Percentiles rank a stretch among this genome's conserved stretches.
These are phyloP conservation scores for Samia ricini DNA, from an alignment of 1,140 invertebrate genomes.

Conservation along the genomic window DNA sequence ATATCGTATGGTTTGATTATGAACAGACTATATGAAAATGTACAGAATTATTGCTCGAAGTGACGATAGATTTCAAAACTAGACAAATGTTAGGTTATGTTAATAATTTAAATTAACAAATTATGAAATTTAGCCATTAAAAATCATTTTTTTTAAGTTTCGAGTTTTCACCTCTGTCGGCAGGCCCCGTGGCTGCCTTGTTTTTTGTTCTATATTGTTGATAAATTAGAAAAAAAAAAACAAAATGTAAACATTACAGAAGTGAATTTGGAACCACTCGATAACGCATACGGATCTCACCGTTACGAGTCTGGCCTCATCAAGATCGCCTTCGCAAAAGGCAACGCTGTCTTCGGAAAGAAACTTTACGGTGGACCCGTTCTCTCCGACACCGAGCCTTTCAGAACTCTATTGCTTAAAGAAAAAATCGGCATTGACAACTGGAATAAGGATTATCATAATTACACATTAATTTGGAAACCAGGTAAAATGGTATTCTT, in stretches of 20 bases:
- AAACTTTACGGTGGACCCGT: conserved; percentile 64
- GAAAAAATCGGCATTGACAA: conserved; percentile 61
- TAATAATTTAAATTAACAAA: no score
- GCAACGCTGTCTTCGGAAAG: conserved; percentile 65
- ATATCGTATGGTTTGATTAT: no score
- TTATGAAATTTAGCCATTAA: no score
- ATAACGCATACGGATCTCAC: conserved; percentile 71
- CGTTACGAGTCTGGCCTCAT: conserved; percentile 77
- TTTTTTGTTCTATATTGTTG: no score
- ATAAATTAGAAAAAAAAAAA: background rate
- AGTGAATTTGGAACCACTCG: conserved; percentile 78
- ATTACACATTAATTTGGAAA: conserved; percentile 82
- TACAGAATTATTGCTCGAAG: no score
- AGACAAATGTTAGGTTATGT: no score
- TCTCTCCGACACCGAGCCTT: conserved; percentile 57
- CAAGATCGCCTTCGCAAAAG: conserved; percentile 70
- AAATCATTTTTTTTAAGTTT: no score
- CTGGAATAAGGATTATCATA: conserved; percentile 82
- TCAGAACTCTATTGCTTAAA: conserved; percentile 48
- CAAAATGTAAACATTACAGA: conserved; percentile 59
- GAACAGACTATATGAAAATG: no score
- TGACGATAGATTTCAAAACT: no score
- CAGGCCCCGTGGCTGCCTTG: no score
- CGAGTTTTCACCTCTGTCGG: no score
- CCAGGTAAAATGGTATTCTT: conserved; percentile 74